These are phyloP conservation scores for Suricata suricatta DNA, from an alignment of 2,113 vertebrate species.

Conservation along the genomic window DNA sequence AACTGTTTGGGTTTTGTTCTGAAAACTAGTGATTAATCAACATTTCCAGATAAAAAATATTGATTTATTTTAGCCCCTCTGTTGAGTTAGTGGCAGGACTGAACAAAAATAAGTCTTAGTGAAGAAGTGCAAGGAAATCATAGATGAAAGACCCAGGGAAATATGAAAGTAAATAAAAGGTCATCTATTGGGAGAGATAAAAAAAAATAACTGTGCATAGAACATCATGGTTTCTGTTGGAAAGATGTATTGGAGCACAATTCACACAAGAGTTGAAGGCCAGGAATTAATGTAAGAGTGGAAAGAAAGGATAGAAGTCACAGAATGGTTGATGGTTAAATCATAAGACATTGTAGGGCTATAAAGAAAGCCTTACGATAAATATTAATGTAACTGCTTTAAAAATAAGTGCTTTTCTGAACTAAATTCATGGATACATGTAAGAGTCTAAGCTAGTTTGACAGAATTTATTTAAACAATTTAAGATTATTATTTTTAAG, in stretches of 20 bases:
- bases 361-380: background rate
- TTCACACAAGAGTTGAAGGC: background rate
- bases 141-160: background rate
- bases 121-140: background rate
- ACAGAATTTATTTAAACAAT: background rate
- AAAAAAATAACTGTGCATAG: background rate
- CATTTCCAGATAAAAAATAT: background rate
- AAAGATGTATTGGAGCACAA: background rate
- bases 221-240: background rate
- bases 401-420: background rate
- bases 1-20: background rate
- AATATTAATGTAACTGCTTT: background rate
- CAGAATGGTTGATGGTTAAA: background rate
- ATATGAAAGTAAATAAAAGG: background rate
- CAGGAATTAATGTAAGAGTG: background rate
- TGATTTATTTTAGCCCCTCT: background rate
- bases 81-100: background rate
- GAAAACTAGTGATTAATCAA: background rate
- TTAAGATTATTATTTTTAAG: background rate
- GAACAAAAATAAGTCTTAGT: slow-evolving; percentile 16
- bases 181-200: background rate
- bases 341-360: accelerated
- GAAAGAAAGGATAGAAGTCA: background rate
- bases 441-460: background rate
- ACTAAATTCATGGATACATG: background rate